Percentiles rank a stretch among this genome's conserved stretches.
Evolutionary conservation across 2,797 vertebrate genomes (phyloP).

Genomic region (Sitta carolinensis): DNA sequence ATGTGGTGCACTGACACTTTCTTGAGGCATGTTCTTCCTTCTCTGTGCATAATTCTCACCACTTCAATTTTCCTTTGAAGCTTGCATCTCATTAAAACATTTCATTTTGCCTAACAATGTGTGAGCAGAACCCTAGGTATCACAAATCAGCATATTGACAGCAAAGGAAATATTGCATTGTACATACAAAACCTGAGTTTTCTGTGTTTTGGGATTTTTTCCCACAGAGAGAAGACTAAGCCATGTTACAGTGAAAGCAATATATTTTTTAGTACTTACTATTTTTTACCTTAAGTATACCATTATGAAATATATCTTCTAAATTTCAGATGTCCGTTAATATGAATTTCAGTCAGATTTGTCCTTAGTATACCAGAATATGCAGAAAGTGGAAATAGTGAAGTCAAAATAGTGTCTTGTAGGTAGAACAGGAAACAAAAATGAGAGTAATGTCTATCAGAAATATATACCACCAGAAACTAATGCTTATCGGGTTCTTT

Average conservation of each 20-base stretch:
- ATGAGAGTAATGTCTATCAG: neutral
- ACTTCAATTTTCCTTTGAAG: slow-evolving; percentile 72
- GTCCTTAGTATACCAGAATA: neutral
- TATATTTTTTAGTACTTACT: slow-evolving; percentile 35
- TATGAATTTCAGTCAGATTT: slow-evolving; percentile 15
- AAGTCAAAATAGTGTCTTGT: neutral
- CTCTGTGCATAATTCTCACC: slow-evolving; percentile 72
- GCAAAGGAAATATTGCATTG: neutral
- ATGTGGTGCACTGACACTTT: slow-evolving; percentile 61
- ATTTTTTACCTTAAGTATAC: slow-evolving; percentile 12
- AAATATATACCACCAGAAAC: neutral
- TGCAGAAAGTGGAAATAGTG: neutral
- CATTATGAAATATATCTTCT: neutral
- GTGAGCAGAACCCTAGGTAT: slow-evolving; percentile 18
- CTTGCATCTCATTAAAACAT: slow-evolving; percentile 72
- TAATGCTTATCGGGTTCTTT: neutral
- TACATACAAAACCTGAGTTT: neutral
- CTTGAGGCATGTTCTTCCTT: slow-evolving; percentile 58
- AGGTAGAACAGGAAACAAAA: neutral
- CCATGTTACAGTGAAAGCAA: neutral
- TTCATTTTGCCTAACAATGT: slow-evolving; percentile 68
- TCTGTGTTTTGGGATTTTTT: neutral
- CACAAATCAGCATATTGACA: neutral
- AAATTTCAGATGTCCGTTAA: neutral
- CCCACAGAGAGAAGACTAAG: slow-evolving; percentile 28